Percentiles rank a stretch among this genome's conserved stretches.
Conservation (phyloP, 92 coral and sea anemone genomes). For the Muricea muricata region DNA sequence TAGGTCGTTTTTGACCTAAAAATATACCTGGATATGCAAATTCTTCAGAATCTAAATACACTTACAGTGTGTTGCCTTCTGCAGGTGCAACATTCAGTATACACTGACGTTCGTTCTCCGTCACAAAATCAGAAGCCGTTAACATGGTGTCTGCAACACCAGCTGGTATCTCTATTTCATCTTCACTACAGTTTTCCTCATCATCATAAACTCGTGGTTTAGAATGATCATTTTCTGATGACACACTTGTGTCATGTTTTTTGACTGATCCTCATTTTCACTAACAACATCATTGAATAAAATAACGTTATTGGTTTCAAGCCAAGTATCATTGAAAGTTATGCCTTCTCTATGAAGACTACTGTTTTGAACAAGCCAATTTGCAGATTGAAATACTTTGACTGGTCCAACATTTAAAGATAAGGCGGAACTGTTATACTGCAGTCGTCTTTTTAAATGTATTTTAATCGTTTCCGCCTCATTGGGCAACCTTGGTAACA, state of each 20-base stretch:
- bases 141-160: slow-evolving; percentile 53
- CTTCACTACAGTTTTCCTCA: slow-evolving; percentile 49
- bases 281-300: background rate
- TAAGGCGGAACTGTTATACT: no score
- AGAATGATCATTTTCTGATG: background rate
- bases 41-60: background rate
- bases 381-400: no score
- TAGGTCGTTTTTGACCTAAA: no score
- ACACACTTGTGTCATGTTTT: background rate
- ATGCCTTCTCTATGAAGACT: background rate
- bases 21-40: no score
- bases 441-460: no score
- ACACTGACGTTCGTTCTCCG: slow-evolving; percentile 61
- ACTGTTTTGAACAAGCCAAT: background rate
- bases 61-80: background rate
- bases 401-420: no score
- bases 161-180: slow-evolving; percentile 58
- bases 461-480: no score
- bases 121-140: no score
- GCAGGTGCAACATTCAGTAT: slow-evolving; percentile 51
- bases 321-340: background rate
- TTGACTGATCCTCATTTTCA: background rate
- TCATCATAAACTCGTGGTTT: background rate
- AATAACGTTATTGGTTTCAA: background rate
- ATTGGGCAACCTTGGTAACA: no score